Evolutionary conservation across 2,113 vertebrate species (phyloP).

Genomic region (Turdus rufiventris): DNA sequence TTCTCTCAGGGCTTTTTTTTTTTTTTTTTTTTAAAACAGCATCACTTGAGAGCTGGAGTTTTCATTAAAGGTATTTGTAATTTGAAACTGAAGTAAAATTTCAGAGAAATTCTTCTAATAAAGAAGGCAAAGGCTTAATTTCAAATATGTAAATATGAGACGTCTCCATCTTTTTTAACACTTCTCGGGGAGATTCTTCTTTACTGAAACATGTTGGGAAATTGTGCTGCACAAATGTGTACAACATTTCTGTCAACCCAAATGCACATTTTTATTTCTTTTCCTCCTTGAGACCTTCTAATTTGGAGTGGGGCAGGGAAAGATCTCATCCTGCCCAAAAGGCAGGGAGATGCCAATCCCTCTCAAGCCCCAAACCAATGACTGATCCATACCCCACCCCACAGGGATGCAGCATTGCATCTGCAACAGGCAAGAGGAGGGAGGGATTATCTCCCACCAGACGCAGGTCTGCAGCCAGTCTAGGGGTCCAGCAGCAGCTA

Average conservation of each 20-base stretch:
- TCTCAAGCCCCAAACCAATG: neutral
- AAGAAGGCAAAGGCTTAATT: neutral
- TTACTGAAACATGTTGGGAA: neutral
- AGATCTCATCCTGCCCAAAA: neutral
- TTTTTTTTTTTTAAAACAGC: neutral
- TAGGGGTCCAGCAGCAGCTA: neutral
- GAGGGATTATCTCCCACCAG: neutral
- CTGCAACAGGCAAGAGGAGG: fast-evolving
- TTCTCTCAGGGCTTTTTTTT: neutral
- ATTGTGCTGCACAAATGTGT: slow-evolving; percentile 15
- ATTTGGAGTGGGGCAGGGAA: neutral
- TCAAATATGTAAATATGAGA: neutral
- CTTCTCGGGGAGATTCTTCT: neutral
- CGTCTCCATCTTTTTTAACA: neutral
- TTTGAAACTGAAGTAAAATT: neutral
- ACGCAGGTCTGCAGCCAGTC: neutral
- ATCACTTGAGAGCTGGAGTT: neutral
- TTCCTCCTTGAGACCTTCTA: neutral
- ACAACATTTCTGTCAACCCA: neutral
- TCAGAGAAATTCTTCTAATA: neutral
- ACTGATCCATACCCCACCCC: neutral
- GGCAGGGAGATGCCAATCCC: fast-evolving
- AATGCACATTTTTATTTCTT: neutral
- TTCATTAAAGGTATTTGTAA: neutral
- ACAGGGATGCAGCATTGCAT: fast-evolving